Percentiles rank a stretch among this genome's conserved stretches.
Evolutionary conservation across 1,140 invertebrate species (phyloP).

Genomic region (Hesperophylax magnus): DNA sequence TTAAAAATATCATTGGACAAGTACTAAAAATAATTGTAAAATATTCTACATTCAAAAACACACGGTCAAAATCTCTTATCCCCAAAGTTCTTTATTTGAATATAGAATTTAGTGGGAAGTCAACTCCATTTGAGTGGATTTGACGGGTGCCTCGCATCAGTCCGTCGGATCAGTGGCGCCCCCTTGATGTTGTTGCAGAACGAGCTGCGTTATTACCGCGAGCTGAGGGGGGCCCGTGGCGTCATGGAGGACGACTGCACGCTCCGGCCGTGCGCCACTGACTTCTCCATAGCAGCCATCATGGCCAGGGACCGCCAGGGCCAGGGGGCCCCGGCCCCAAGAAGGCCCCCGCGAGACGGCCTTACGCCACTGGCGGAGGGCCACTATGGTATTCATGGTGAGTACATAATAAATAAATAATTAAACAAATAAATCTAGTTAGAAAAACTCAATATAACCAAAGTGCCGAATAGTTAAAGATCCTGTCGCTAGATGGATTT

Average conservation of each 20-base stretch:
- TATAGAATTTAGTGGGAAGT: neutral
- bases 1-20: no score
- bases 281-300: conserved; percentile 91
- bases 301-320: conserved; percentile 79
- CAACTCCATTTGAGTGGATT: neutral
- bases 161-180: conserved; percentile 28
- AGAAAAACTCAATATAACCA: no score
- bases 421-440: neutral
- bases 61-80: neutral
- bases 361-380: conserved; percentile 61
- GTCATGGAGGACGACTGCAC: conserved; percentile 73
- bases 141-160: neutral
- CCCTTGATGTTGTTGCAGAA: conserved; percentile 70
- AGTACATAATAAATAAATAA: neutral
- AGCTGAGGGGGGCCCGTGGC: conserved; percentile 62
- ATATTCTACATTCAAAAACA: neutral
- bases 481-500: no score
- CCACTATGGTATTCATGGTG: conserved; percentile 52
- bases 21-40: no score
- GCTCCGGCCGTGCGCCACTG: conserved; percentile 80
- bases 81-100: no score
- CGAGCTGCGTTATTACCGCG: conserved; percentile 58
- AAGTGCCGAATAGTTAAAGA: no score
- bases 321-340: conserved; percentile 59
- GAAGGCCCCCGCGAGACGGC: conserved; percentile 66